Percentiles rank a stretch among this genome's conserved stretches.
Evolutionary conservation across 2,888 invertebrate species (phyloP).

Genomic region (Sabellastarte sp.): DNA sequence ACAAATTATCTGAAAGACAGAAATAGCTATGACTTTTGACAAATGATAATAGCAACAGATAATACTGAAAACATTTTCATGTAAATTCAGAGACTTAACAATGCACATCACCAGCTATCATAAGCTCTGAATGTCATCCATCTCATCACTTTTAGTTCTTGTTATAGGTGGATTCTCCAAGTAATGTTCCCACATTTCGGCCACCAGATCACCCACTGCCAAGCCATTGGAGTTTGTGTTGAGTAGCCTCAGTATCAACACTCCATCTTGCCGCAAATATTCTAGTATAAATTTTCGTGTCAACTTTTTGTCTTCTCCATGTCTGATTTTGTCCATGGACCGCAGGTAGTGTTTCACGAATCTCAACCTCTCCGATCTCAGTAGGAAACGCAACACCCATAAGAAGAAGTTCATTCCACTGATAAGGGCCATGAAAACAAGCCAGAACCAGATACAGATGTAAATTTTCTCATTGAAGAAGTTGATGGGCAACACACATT

Average conservation of each 20-base stretch:
- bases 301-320: constrained; percentile 7
- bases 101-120: too few species aligned
- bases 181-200: constrained; percentile 14
- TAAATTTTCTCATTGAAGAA: constrained; percentile 32
- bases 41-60: too few species aligned
- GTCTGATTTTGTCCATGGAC: constrained; percentile 13
- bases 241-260: constrained; percentile 11
- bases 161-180: constrained; percentile 7
- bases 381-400: neutral
- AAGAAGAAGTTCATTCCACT: neutral
- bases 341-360: constrained; percentile 10
- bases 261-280: constrained; percentile 14
- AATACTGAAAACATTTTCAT: too few species aligned
- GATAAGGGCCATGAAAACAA: neutral
- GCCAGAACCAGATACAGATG: constrained; percentile 10
- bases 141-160: too few species aligned
- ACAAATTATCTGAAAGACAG: too few species aligned
- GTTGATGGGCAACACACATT: constrained; percentile 31
- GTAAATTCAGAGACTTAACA: too few species aligned
- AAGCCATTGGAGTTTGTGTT: constrained; percentile 12
- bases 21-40: too few species aligned
- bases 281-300: constrained; percentile 6
- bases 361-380: constrained; percentile 5
- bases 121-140: too few species aligned
- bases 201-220: constrained; percentile 10